Base-by-base conservation (phyloP, 2,888 invertebrate genomes). In the Cerceris rybyensis region DNA sequence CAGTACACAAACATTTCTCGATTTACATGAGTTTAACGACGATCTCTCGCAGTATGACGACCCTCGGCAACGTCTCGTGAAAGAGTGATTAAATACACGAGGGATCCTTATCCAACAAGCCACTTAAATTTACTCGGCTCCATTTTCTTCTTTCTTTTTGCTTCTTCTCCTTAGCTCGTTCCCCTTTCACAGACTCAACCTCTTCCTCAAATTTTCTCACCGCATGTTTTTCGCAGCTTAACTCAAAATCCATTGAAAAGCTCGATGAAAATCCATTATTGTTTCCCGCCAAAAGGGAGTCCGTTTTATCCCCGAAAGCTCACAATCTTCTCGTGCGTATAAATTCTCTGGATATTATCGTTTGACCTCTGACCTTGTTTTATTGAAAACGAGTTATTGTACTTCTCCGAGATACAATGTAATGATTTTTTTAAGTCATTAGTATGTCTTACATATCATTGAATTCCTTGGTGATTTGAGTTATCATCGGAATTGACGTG, bases 121-220 rank as follows among this genome's bases (percentile, higher is more conserved):
- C 67, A 70, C 60, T 78, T 84, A 43, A 84, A 81, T 81, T 79
- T 67, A 60, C 66, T 60, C 69, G 28, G 49, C 6, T 49, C 28
- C n/a, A 49, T 70, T 61, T 72, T 28, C 28, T 28, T 28, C 28
- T 59, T 50, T 74, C 78, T 75, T 61, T 58, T 74, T 72, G 42
- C 42, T 43, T 13, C 46, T 59, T 78, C 55, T 28, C 4, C 55
- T 68, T 60, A 57, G 69, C 43, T 11, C 28, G 28, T 54, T 42
- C 49, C 59, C 55, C 50, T n/a, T 42, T 55, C 55, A 42, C 52
- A 55, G 61, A 49, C 17, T 54, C 61, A 41, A 46, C 42, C 43
- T 52, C 66, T 43, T 69, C 49, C 64, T 16, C 43, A 11, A 50
- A 70, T 79, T 74, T 71, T 70, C 58, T 80, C 70, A 42, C 58